phyloP scores from a whole-genome alignment of 1,140 invertebrate genomes.

The Leptinotarsa lineolata region DNA sequence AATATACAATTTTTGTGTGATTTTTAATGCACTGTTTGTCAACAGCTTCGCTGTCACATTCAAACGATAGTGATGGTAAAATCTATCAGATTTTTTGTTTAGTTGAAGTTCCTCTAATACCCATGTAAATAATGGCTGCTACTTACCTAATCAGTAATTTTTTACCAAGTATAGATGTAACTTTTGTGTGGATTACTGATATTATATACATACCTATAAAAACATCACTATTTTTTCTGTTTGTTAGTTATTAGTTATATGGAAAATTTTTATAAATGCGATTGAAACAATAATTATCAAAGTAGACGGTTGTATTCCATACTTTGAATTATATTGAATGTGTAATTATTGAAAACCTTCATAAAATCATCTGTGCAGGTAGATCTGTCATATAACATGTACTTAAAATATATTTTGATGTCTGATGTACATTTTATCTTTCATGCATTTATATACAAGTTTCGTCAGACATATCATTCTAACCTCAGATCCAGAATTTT shows the following conservation, averaged over 20 bases:
- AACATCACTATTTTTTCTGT: constrained; percentile 20
- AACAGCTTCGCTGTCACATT: constrained; percentile 16
- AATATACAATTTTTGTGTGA: constrained; percentile 25
- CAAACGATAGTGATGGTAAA: not conserved
- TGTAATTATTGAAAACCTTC: constrained; percentile 18
- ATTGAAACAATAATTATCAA: constrained; percentile 4
- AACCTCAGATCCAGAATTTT: not conserved
- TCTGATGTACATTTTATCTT: not conserved
- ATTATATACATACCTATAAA: constrained; percentile 24
- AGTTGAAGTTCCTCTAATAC: constrained; percentile 29
- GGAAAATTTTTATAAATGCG: constrained; percentile 9
- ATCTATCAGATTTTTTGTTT: constrained; percentile 10
- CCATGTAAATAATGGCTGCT: constrained; percentile 29
- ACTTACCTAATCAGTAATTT: constrained; percentile 28
- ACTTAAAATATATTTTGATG: constrained; percentile 12
- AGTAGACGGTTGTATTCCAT: constrained; percentile 4
- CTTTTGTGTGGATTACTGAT: constrained; percentile 25
- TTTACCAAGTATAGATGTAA: constrained; percentile 29
- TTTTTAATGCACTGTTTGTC: constrained; percentile 19
- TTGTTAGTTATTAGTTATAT: constrained; percentile 20
- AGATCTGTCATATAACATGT: constrained; percentile 12
- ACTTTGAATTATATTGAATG: constrained; percentile 17
- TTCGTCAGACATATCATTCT: not conserved
- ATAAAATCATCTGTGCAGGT: constrained; percentile 16
- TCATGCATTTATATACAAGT: not conserved